These are phyloP conservation scores for Penelope pileata DNA, from an alignment of 2,113 vertebrate genomes.

Conservation along the genomic window DNA sequence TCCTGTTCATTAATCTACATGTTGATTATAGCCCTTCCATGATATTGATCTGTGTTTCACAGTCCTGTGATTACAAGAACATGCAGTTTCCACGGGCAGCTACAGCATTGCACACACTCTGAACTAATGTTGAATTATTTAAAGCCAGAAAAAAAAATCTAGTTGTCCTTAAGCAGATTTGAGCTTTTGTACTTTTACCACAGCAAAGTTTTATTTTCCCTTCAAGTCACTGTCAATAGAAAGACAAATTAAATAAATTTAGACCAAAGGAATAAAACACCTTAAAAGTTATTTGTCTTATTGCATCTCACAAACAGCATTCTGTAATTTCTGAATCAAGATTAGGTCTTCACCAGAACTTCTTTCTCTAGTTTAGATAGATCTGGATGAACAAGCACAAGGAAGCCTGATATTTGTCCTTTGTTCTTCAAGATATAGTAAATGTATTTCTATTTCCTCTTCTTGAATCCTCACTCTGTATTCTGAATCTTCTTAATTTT, in stretches of 20 bases:
- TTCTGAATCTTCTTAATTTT: background rate
- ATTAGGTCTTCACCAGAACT: background rate
- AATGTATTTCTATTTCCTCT: background rate
- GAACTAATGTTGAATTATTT: constrained; percentile 51
- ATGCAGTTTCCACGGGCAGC: constrained; percentile 53
- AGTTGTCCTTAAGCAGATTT: background rate
- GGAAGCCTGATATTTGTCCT: background rate
- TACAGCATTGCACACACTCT: background rate
- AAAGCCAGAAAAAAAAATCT: background rate
- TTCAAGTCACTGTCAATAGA: background rate
- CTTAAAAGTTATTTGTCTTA: background rate
- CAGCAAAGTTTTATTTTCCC: background rate
- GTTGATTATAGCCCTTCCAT: constrained; percentile 75
- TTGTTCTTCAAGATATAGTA: background rate
- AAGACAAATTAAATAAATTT: background rate
- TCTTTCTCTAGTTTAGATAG: background rate
- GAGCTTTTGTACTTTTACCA: background rate
- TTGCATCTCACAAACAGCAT: background rate
- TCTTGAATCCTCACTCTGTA: background rate
- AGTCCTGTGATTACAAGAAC: constrained; percentile 52
- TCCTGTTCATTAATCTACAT: constrained; percentile 81
- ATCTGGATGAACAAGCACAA: background rate
- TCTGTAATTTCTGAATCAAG: background rate
- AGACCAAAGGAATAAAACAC: background rate
- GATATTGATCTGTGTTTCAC: constrained; percentile 76